phyloP scores from a whole-genome alignment of 2,797 vertebrate species.

The Urophycis tenuis region DNA sequence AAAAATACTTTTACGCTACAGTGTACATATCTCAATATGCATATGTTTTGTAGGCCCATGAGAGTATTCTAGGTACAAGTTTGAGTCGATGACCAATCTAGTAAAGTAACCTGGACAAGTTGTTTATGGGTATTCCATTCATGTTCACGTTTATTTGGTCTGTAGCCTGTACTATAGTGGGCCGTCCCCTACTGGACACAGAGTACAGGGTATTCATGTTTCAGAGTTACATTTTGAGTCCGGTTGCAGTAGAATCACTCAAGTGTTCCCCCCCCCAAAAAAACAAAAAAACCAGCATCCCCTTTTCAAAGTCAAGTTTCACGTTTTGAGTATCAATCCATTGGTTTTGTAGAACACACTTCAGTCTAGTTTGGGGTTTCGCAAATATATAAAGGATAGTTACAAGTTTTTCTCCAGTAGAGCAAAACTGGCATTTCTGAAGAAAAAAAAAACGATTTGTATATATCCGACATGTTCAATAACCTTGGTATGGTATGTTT shows the following conservation, averaged over 20 bases:
- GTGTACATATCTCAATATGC: not conserved
- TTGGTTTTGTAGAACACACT: not conserved
- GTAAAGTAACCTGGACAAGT: not conserved
- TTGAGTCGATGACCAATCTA: not conserved
- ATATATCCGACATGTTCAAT: not conserved
- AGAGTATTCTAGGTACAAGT: not conserved
- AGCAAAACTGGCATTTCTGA: not conserved
- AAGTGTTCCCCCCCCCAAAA: slow-evolving; percentile 1
- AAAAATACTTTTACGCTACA: slow-evolving; percentile 52
- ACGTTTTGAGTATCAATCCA: not conserved
- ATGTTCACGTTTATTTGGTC: not conserved
- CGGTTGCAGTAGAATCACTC: not conserved
- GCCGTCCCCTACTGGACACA: not conserved
- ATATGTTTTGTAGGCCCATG: not conserved
- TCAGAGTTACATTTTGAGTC: not conserved
- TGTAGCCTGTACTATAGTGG: not conserved
- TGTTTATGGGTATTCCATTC: not conserved
- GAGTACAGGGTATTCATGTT: not conserved
- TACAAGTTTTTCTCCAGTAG: not conserved
- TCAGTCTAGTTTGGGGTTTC: not conserved
- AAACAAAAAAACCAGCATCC: not conserved
- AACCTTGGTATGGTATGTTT: not conserved
- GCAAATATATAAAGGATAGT: not conserved
- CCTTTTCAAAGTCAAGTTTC: not conserved
- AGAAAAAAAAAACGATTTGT: not conserved